Evolutionary conservation across 1,140 invertebrate genomes (phyloP), one percentile per base, ranked within the genome.

Genomic region (Sinella curviseta): DNA sequence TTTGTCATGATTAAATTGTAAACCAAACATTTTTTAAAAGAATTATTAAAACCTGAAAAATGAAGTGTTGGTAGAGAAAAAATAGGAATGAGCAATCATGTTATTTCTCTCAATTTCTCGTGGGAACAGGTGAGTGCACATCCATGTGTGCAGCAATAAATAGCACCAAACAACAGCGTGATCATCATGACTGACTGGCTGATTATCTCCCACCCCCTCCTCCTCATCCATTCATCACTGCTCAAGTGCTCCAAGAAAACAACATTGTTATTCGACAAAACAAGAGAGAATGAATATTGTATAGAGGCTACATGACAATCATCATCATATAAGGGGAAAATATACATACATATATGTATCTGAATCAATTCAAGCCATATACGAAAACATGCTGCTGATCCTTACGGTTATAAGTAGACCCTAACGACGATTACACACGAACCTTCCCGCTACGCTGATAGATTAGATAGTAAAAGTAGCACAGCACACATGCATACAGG

Each of bases 161-260:
- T 31, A 70, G 31, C 26, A 31, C 65, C 31, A 31, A 30, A 48
- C 39, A 12, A 48, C 8, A 48, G 20, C 20, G 8, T 48, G 8
- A 48, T 48, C 28, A 70, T 3, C 65, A 30, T 17, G 65, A 70
- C 28, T 70, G 65, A 70, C 65, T 70, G 24, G 65, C 65, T 70
- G 65, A 70, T 70, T 70, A 70, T 70, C 31, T 31, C 26, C 65
- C 24, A 8, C 57, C 65, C 30, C 65, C 65, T 30, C 65, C 65
- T 70, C 65, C 65, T 70, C 30, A 14, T 4, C 65, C 30, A 70
- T 70, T 70, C 65, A 70, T 70, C 65, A 70, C 65, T 70, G 31
- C 31, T 70, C 65, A 31, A 70, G 65, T 70, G 31, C 30, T 70
- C 65, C 8, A 70, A 30, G n/a, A 33, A 70, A 70, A 26, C 24